Evolutionary conservation across 1,140 invertebrate genomes (phyloP), one percentile per base, ranked within the genome.

Genomic region (Drosophila subpulchrella): DNA sequence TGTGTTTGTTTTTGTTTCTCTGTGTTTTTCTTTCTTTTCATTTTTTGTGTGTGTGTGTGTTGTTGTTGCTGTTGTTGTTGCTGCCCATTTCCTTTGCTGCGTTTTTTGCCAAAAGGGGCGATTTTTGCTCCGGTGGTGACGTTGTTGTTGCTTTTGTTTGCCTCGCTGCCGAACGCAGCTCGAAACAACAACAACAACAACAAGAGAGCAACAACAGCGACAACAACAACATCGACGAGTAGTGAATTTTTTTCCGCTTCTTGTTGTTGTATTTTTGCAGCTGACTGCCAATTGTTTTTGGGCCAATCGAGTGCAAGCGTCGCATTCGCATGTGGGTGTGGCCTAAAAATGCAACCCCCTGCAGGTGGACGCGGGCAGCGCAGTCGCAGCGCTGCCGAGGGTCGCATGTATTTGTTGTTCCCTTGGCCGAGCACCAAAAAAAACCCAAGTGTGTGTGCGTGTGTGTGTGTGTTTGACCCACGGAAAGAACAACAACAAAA

Each of bases 301-400:
- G 90, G 90, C 90, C 90, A 91, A 91, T 91, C 85, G 73, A 90
- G 76, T 91, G 89, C 89, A 91, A 63, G 85, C 89, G 81, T 86
- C 82, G 86, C 86, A 86, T 86, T 86, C 82, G 86, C 86, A 86
- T 86, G 85, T 90, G 89, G 90, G 90, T 90, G 90, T 91, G 89
- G 90, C 90, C 85, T 91, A 91, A 91, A 78, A 90, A 86, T 91
- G 90, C 89, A 91, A 86, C 90, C 89, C 90, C 88, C 88, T 76
- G 79, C 72, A 77, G 59, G 58, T 61, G 55, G 42, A 57, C 47
- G 42, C 56, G 36, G 46, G 51, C 38, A 54, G 57, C 48, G 81
- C 78, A 63, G 82, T 71, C 66, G 63, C 66, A 47, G 68, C 78
- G 82, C 62, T 59, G 75, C 51, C 30, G 20, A 12, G 20, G 15